A percentile compares a stretch with the other conserved stretches of the same genome.
Evolutionary conservation across 2,113 vertebrate genomes (phyloP).

Genomic region (Psephotus haematonotus): DNA sequence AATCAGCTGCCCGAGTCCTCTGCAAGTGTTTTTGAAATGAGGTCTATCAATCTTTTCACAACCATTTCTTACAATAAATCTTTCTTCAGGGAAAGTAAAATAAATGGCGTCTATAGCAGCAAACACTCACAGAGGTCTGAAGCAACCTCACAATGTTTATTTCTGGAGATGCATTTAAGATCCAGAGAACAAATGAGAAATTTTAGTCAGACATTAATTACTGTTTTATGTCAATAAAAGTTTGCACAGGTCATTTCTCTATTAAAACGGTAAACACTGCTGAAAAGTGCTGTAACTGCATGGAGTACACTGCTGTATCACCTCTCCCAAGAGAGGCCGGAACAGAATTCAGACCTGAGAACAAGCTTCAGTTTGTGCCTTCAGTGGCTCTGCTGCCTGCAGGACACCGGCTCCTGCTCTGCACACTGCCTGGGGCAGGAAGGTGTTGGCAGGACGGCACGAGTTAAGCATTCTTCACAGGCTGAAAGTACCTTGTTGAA

Average conservation of each 20-base stretch:
- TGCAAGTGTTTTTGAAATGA: not conserved
- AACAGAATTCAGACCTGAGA: not conserved
- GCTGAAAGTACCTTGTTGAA: not conserved
- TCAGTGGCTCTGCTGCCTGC: not conserved
- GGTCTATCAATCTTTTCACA: not conserved
- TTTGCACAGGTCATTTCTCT: not conserved
- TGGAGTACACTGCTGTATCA: rapidly evolving
- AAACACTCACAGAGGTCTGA: not conserved
- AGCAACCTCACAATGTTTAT: not conserved
- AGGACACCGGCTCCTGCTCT: not conserved
- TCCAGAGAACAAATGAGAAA: not conserved
- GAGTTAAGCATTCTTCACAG: not conserved
- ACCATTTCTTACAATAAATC: not conserved
- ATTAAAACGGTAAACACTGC: not conserved
- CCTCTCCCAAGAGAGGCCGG: not conserved
- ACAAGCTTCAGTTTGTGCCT: not conserved
- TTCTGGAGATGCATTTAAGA: not conserved
- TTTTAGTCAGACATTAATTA: not conserved
- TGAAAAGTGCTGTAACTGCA: not conserved
- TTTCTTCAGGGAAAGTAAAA: not conserved
- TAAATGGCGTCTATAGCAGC: not conserved
- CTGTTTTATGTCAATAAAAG: not conserved
- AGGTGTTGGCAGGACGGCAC: not conserved
- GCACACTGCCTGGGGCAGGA: not conserved
- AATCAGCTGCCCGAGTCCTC: not conserved